Base-by-base conservation (phyloP, 37 sponge, comb jelly and placozoan genomes). In the Hormiphora californensis region DNA sequence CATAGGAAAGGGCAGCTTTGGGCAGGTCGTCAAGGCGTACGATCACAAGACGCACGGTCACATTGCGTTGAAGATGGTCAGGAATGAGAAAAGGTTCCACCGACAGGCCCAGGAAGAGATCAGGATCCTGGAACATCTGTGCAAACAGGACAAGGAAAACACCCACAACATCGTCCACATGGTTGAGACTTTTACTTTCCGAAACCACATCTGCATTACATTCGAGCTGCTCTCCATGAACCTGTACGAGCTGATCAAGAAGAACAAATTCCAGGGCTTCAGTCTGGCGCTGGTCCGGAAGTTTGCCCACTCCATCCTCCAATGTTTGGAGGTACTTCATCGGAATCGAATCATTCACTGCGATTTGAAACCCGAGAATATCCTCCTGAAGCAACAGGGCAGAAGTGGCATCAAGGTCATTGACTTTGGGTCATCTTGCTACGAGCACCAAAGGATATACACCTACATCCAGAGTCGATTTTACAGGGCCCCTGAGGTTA, bases 181-280 rank as follows among this genome's bases (percentile, higher is more conserved):
- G 90, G 39, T 87, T 9, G 98, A 97, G 39, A 92, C 93, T 63
- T 97, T 97, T 90, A 87, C 39, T 32, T 97, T 97, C 89, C 85
- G 98, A 1, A 94, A 91, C 73, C 98, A 97, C 57, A 91, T 93
- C 67, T 97, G 98, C 86, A 91, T 97, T 63, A 93, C 95, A 23
- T 97, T 97, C 88, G 98, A 97, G 73, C 91, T 97, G 32, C 95
- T 97, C 63, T 91, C 90, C 85, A 97, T 97, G 89, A 97, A 97
- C 86, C 85, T 97, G 54, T 97, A 97, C 78, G 98, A 97, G 86
- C 89, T 97, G 59, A 94, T 97, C 87, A 97, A 97, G 92, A 97
- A 94, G 88, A 97, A 97, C 91, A 94, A 94, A 81, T 97, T 94
- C 87, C 98, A 97, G 69, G 98, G 98, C 0, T 97, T 97, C 91